Evolutionary conservation across 2,797 vertebrate species (phyloP), one percentile per base, ranked within the genome.

Genomic region (Lacerta agilis): DNA sequence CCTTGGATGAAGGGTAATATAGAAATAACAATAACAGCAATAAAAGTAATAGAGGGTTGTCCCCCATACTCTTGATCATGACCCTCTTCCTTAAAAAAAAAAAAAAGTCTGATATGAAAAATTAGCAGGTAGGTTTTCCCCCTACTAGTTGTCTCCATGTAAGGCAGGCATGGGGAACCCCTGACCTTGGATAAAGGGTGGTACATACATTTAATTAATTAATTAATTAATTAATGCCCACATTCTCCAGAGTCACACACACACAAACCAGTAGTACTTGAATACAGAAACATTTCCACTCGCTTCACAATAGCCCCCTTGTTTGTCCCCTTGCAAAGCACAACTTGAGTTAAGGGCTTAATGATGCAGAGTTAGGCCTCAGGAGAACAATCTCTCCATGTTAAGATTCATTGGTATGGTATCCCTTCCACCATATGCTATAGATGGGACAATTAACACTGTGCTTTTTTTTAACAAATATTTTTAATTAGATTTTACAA

Each of bases 361-460:
- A 15, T n/a, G n/a, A 83, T 69, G 45, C 49, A 58, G 38, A 41
- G 66, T 58, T 29, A 5, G 45, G n/a, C 33, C 66, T 36, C 66
- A 29, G 3, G 18, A 80, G 49, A 20, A 45, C 33, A 29, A 27
- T 27, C 18, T 83, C 1, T n/a, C 10, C 3, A 0, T 8, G 2
- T 9, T 75, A 78, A 76, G 82, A 13, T 64, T 73, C 75, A 7
- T 2, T 33, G 0, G 9, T 27, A 58, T 64, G 2, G n/a, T 15
- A 69, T 64, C 18, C 8, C 10, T 45, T 66, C 0, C 25, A 4
- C 6, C 0, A 4, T 0, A 1, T 0, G 9, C 78, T 58, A 73
- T 87, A 88, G 38, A 69, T 0, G 0, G 86, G 82, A 79, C 76
- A 43, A 18, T 83, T 90, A 64, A 36, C 33, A 0, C 41, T 0